Evolutionary conservation across 2,113 vertebrate species (phyloP).

Genomic region (Speoplatyrhinus poulsoni): DNA sequence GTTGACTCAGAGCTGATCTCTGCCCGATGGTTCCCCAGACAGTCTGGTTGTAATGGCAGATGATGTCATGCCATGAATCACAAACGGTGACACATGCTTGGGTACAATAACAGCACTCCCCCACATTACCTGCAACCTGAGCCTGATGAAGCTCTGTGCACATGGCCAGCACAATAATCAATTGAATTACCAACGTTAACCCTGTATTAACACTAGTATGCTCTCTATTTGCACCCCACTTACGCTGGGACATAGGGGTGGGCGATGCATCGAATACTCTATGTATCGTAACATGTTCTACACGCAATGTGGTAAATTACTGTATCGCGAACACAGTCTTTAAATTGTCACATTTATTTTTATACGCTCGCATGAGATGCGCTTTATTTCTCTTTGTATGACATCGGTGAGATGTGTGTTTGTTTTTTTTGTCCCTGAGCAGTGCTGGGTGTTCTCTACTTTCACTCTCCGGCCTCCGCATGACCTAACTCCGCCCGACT

Average conservation of each 20-base stretch:
- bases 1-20: constrained; percentile 55
- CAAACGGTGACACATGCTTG: constrained; percentile 72
- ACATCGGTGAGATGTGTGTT: too few relatives aligned
- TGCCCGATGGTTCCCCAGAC: constrained; percentile 68
- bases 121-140: constrained; percentile 72
- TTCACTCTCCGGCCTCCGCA: too few relatives aligned
- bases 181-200: constrained; percentile 68
- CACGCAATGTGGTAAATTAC: not conserved
- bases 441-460: too few relatives aligned
- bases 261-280: too few relatives aligned
- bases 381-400: too few relatives aligned
- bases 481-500: too few relatives aligned
- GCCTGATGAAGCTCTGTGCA: constrained; percentile 43
- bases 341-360: too few relatives aligned
- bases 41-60: constrained; percentile 72
- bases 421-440: too few relatives aligned
- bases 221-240: constrained; percentile 40
- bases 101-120: constrained; percentile 64
- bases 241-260: constrained; percentile 7
- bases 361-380: too few relatives aligned
- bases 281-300: constrained; percentile 3
- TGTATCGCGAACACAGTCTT: too few relatives aligned
- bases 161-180: constrained; percentile 59
- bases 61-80: constrained; percentile 78
- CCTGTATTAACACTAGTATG: constrained; percentile 47